Conservation (phyloP, 2,888 invertebrate genomes). For the Hemaris fuciformis region DNA sequence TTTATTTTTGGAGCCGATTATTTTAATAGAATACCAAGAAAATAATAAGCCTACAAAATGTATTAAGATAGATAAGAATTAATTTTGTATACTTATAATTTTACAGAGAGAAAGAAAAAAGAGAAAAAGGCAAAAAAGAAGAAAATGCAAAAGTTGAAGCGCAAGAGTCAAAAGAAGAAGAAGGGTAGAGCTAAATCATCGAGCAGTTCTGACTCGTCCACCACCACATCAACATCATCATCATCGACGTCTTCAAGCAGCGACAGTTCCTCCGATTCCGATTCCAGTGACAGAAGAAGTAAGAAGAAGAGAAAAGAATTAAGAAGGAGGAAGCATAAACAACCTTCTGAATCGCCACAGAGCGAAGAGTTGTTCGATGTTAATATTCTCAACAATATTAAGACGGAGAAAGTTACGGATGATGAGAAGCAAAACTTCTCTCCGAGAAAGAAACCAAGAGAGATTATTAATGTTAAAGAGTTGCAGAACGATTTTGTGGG, state of each 20-base stretch:
- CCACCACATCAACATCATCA: not conserved
- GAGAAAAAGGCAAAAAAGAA: slow-evolving; percentile 61
- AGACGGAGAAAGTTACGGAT: slow-evolving; percentile 66
- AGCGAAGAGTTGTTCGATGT: slow-evolving; percentile 67
- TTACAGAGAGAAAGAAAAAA: slow-evolving; percentile 50
- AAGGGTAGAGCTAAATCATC: slow-evolving; percentile 54
- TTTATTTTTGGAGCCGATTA: too few species aligned
- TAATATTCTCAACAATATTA: slow-evolving; percentile 70
- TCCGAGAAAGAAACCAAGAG: slow-evolving; percentile 54
- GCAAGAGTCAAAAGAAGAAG: slow-evolving; percentile 58
- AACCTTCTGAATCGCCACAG: slow-evolving; percentile 50
- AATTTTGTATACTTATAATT: not conserved
- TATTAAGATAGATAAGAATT: too few species aligned
- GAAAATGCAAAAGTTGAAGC: slow-evolving; percentile 55
- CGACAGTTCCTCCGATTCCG: too few species aligned
- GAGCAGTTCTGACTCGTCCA: slow-evolving; percentile 40
- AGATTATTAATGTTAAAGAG: slow-evolving; percentile 74
- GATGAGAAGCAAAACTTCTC: slow-evolving; percentile 66
- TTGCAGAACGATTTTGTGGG: slow-evolving; percentile 72
- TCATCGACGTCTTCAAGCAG: slow-evolving; percentile 31
- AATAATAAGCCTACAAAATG: too few species aligned
- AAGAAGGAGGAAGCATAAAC: slow-evolving; percentile 50
- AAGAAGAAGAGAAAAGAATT: slow-evolving; percentile 36
- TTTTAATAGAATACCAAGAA: too few species aligned
- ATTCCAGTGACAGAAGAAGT: too few species aligned